These are phyloP conservation scores for Malacoraja senta DNA, from an alignment of 2,797 vertebrate genomes.

Conservation along the genomic window DNA sequence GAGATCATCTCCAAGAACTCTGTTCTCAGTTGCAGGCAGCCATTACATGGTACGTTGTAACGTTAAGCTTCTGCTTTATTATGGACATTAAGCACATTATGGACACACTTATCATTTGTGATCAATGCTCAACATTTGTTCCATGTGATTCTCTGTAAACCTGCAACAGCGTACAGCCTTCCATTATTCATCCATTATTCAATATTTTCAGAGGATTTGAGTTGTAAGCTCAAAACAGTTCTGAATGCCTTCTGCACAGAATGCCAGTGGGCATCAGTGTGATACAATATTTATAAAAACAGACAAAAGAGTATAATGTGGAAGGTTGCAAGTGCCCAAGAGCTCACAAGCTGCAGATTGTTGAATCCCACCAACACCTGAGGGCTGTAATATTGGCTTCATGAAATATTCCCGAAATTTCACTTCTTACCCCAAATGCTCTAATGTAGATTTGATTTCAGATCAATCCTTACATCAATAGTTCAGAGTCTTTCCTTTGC, in stretches of 20 bases:
- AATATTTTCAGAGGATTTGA: constrained; percentile 12
- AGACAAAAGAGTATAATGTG: constrained; percentile 7
- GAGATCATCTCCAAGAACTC: neutral
- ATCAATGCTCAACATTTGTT: neutral
- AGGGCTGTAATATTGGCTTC: constrained; percentile 19
- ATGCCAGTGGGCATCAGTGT: neutral
- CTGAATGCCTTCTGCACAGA: constrained; percentile 20
- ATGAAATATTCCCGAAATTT: neutral
- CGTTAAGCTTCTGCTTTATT: neutral
- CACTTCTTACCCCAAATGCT: neutral
- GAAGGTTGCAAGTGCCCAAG: neutral
- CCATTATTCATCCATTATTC: constrained; percentile 27
- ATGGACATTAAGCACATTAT: neutral
- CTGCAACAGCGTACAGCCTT: neutral
- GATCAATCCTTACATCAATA: neutral
- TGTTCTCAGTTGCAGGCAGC: neutral
- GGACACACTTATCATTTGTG: neutral
- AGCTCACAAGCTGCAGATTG: neutral
- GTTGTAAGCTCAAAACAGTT: constrained; percentile 17
- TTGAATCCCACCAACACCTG: neutral
- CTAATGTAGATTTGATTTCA: neutral
- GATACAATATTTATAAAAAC: constrained; percentile 21
- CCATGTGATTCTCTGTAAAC: neutral
- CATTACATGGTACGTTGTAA: neutral
- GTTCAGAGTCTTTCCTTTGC: neutral